Evolutionary conservation across 1,140 invertebrate genomes (phyloP).

Genomic region (Tyrophagus putrescentiae): DNA sequence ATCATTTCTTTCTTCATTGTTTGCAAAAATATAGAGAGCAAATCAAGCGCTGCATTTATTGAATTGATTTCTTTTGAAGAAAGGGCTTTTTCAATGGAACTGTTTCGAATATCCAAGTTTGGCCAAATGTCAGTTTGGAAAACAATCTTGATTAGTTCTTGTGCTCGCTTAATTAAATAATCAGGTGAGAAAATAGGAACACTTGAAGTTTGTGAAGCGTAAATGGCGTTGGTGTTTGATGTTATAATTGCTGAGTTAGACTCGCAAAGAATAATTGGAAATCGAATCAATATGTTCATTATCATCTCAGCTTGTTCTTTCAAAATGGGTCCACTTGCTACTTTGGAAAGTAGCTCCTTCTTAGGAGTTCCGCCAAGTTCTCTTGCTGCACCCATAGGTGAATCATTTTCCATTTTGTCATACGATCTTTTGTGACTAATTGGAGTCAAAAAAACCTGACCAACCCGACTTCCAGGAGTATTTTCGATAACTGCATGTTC

Average conservation of each 20-base stretch:
- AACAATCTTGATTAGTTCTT: conserved; percentile 67
- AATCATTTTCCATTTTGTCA: conserved; percentile 25
- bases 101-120: conserved; percentile 70
- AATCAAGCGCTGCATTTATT: conserved; percentile 85
- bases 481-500: too few relatives aligned
- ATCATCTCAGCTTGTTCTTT: conserved; percentile 54
- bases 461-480: too few relatives aligned
- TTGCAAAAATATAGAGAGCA: conserved; percentile 67
- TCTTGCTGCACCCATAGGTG: conserved; percentile 3
- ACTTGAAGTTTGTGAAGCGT: too few relatives aligned
- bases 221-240: too few relatives aligned
- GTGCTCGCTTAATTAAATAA: too few relatives aligned
- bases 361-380: too few relatives aligned
- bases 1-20: conserved; percentile 75
- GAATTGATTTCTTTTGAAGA: conserved; percentile 57
- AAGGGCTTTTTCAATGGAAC: conserved; percentile 71
- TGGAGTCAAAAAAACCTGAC: too few relatives aligned
- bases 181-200: too few relatives aligned
- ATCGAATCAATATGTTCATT: conserved; percentile 73
- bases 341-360: too few relatives aligned
- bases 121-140: conserved; percentile 83
- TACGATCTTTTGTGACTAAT: too few relatives aligned
- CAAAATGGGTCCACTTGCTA: too few relatives aligned
- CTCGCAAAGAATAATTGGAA: conserved; percentile 73
- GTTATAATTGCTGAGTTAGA: too few relatives aligned